Conservation (phyloP, 2,113 vertebrate species). For the Lepus europaeus region DNA sequence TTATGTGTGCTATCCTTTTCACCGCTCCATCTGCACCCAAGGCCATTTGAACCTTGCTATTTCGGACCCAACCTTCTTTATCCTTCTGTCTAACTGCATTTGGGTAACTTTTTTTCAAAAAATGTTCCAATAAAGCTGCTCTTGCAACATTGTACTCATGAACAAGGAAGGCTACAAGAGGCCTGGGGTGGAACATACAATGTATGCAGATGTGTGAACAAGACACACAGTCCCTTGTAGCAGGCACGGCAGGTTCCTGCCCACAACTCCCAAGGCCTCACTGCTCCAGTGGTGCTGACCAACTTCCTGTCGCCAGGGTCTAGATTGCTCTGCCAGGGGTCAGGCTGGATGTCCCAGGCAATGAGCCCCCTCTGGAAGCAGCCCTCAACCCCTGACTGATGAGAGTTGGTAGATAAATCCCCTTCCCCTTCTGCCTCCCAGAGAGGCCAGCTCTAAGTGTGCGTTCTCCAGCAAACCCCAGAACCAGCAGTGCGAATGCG, state of each 20-base stretch:
- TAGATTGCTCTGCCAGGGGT: not conserved
- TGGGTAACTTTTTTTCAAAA: no score
- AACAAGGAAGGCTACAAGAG: no score
- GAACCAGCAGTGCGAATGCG: not conserved
- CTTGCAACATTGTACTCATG: no score
- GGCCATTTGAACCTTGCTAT: conserved; percentile 25
- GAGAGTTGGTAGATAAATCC: not conserved
- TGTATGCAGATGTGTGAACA: not conserved
- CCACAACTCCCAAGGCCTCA: not conserved
- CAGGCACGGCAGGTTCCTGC: not conserved
- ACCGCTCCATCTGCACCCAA: not conserved
- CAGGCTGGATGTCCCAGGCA: not conserved
- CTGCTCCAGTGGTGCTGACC: not conserved
- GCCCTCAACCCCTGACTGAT: not conserved
- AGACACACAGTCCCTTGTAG: not conserved
- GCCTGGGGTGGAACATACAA: no score
- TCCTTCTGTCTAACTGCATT: not conserved
- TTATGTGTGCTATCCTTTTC: not conserved
- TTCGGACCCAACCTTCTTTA: not conserved
- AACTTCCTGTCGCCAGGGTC: not conserved
- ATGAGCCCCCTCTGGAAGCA: not conserved
- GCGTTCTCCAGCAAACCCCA: not conserved
- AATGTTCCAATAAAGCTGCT: no score
- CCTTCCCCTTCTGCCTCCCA: not conserved
- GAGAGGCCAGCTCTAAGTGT: not conserved